Percentiles rank a stretch among this genome's conserved stretches.
phyloP scores from a whole-genome alignment of 2,797 vertebrate species.

The Sylvilagus floridanus region DNA sequence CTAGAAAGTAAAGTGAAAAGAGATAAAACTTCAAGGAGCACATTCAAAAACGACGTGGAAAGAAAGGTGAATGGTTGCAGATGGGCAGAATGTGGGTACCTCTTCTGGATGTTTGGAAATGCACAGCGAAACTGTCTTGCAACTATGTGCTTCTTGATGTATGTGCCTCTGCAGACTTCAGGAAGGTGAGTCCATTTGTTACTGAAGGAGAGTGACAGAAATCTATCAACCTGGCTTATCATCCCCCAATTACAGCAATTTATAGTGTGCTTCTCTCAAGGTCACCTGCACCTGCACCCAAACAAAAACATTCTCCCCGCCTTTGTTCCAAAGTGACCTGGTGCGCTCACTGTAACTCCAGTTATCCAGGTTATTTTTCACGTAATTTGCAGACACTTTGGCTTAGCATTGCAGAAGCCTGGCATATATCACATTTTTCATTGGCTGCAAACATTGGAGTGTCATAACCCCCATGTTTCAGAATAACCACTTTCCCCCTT shows the following conservation, averaged over 20 bases:
- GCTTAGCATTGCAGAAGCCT: background rate
- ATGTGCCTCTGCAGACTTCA: conserved; percentile 56
- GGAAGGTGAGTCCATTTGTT: conserved; percentile 77
- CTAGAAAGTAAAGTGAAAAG: background rate
- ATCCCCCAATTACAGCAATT: conserved; percentile 78
- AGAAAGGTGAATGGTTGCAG: background rate
- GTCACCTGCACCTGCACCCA: conserved; percentile 73
- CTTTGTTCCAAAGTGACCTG: conserved; percentile 71
- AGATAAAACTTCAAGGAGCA: background rate
- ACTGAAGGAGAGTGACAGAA: conserved; percentile 78
- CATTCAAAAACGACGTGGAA: background rate
- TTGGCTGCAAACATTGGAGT: background rate
- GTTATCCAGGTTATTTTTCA: conserved; percentile 69
- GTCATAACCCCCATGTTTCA: background rate
- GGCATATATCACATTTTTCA: conserved; percentile 35
- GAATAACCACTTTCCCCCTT: background rate
- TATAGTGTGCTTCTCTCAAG: conserved; percentile 78
- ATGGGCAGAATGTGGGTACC: background rate
- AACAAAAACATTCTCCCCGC: conserved; percentile 57
- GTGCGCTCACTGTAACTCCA: background rate
- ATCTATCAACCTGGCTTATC: conserved; percentile 79
- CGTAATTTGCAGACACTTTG: conserved; percentile 74
- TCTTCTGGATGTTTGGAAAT: conserved; percentile 2
- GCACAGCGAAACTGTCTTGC: background rate
- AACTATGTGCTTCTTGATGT: conserved; percentile 58